Conservation (phyloP, 2,113 vertebrate species). For the Hypanus sabinus region DNA sequence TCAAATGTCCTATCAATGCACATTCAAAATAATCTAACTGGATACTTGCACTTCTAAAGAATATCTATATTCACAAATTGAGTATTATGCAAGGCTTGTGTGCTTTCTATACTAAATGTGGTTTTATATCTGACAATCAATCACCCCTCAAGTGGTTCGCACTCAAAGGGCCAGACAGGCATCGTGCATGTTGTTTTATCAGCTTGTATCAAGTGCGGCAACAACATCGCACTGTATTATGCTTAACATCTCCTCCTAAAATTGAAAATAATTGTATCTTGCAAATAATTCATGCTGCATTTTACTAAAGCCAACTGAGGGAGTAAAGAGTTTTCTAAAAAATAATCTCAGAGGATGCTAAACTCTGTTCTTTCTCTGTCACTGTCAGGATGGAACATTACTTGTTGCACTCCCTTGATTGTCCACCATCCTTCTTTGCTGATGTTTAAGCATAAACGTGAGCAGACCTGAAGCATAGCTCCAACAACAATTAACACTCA, state of each 20-base stretch:
- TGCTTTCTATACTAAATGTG: too few relatives aligned
- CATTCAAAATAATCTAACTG: neutral
- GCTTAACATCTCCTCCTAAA: neutral
- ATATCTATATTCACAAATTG: neutral
- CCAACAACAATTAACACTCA: too few relatives aligned
- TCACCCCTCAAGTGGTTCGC: neutral
- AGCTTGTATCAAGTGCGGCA: neutral
- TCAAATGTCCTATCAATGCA: neutral
- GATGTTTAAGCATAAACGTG: too few relatives aligned
- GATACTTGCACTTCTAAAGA: neutral
- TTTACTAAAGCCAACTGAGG: neutral
- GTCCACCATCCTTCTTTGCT: too few relatives aligned
- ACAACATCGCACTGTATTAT: neutral
- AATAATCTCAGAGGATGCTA: neutral
- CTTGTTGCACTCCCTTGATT: neutral
- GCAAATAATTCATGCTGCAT: neutral
- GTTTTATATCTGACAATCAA: neutral
- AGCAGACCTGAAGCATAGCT: too few relatives aligned
- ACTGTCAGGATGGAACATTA: neutral
- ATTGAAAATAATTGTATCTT: neutral
- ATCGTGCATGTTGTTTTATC: neutral
- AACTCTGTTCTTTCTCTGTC: neutral
- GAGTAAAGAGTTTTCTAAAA: neutral
- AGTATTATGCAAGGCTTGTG: neutral
- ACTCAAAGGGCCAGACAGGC: neutral